Evolutionary conservation across 2,113 vertebrate species (phyloP), one percentile per base, ranked within the genome.

Genomic region (Uria lomvia): DNA sequence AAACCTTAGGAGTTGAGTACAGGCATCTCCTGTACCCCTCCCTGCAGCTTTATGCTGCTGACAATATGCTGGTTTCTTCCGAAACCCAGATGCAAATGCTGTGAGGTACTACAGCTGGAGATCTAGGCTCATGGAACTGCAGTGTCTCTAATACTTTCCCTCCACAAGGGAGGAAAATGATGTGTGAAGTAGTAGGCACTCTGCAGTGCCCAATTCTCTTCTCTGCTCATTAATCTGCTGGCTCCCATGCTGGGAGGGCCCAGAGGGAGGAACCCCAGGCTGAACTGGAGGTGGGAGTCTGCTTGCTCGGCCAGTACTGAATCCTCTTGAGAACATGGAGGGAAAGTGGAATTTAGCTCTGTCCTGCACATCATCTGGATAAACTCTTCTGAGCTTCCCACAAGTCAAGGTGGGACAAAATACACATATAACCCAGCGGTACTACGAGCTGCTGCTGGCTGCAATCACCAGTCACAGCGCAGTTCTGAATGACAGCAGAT

Each of bases 391-490:
- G 60, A 59, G 52, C 45, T 49, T 45, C 40, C 40, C 40, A 26
- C 55, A 40, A 11, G 40, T 15, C 34, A 49, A 0, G 29, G 5
- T 49, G 63, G 34, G 55, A n/a, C 62, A 76, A 30, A 45, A n/a
- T 5, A 16, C 16, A 9, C 9, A 0, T 19, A 11, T 0, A 60
- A 20, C 55, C 23, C n/a, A 21, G 40, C 1, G 1, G 50, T 34
- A 5, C 73, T 14, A 8, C 0, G 9, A 45, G 74, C 59, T 65
- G 36, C 72, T 63, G 63, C 56, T 36, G 49, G 29, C 55, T 40
- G 40, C 3, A 0, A 5, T 9, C 32, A 29, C 12, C 1, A 0
- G 27, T 34, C 34, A 5, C 34, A 3, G 73, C 27, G 21, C 53
- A 10, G 80, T 6, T 65, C 63, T 50, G 36, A 23, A 8, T 8